Evolutionary conservation across 1,140 invertebrate species (phyloP), one percentile per base, ranked within the genome.

Genomic region (Druon quercuslanigerum): DNA sequence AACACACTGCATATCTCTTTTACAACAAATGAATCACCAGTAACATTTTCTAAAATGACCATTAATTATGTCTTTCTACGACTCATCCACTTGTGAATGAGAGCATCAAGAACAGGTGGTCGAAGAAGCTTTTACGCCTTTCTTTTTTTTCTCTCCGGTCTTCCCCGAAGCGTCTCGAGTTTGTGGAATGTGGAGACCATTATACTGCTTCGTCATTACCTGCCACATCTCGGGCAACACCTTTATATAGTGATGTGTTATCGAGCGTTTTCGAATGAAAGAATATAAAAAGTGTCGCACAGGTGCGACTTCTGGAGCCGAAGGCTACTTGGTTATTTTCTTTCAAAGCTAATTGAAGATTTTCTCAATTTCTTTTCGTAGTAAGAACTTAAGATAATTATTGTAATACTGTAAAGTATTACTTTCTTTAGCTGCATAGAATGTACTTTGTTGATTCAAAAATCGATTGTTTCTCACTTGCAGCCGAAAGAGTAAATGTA

Each of bases 51-150:
- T 11, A 8, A 46, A 11, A 11, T 46, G 6, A 46, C 1, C 40
- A 46, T 46, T 11, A 11, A 46, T 46, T 46, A 46, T 1, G 40
- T 46, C 40, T 46, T 46, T 11, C 40, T 9, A 11, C 40, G 40
- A 46, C 7, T 46, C 40, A 19, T 13, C 25, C 33, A 66, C 40
- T 9, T 66, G n/a, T 57, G 57, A 66, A 66, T 66, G 57, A 66
- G 57, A 33, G 25, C 57, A 66, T 66, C 20, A 66, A 66, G 14
- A 66, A 33, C 57, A 66, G 57, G 57, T 66, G 57, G 57, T 66
- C 25, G 16, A 66, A 66, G 57, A 66, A 16, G 25, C 57, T 66
- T 66, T 66, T 66, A 66, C 57, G 33, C 57, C 57, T 66, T 33
- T 16, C 33, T 66, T 33, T 66, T 66, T 25, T 16, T 66, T 66